These are phyloP conservation scores for Strigamia crassipes DNA, from an alignment of 2,888 invertebrate species.

Conservation along the genomic window DNA sequence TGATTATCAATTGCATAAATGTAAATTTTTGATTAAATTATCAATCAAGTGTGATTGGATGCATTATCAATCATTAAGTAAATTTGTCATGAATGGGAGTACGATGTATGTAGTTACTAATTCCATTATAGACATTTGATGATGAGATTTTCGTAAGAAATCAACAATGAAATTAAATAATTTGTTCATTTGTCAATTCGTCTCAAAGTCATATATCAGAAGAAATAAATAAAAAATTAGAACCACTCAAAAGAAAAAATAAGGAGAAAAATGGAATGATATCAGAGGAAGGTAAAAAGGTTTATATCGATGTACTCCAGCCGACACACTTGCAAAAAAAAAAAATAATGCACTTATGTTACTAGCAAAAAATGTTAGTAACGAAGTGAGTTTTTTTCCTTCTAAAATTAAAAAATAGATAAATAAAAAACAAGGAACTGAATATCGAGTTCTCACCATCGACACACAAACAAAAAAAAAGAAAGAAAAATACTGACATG, in stretches of 20 bases:
- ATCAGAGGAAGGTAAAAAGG: neutral
- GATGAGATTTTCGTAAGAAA: neutral
- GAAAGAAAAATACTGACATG: constrained; percentile 12
- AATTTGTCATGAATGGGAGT: neutral
- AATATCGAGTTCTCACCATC: constrained; percentile 1
- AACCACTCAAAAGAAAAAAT: neutral
- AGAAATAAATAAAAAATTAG: neutral
- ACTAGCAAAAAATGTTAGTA: constrained; percentile 36
- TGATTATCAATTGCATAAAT: neutral
- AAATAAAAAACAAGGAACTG: constrained; percentile 24
- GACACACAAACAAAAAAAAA: neutral
- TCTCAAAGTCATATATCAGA: neutral
- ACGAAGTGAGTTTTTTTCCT: neutral
- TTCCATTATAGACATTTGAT: neutral
- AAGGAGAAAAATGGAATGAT: neutral
- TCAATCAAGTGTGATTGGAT: neutral
- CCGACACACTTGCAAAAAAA: constrained; percentile 32
- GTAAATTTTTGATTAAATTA: neutral
- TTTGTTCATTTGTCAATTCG: constrained; percentile 15
- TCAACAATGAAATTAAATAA: constrained; percentile 3
- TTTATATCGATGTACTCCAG: constrained; percentile 42
- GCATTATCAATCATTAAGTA: neutral
- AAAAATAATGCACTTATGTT: constrained; percentile 38
- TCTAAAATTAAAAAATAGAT: neutral
- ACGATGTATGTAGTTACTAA: neutral